These are phyloP conservation scores for Micromussa lordhowensis DNA, from an alignment of 92 coral and sea anemone genomes.

Conservation along the genomic window DNA sequence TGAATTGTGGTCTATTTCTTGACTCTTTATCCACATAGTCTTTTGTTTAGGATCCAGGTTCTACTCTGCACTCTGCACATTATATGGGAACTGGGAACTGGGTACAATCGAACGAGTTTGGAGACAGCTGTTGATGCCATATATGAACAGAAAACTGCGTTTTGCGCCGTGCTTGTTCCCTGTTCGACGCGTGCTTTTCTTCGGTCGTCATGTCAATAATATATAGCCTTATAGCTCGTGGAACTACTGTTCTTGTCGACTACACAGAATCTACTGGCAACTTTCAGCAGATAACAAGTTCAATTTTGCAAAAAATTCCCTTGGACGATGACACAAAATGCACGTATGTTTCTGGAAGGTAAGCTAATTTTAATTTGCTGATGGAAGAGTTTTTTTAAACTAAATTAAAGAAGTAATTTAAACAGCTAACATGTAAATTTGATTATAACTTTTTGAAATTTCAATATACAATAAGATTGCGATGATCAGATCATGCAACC, in stretches of 20 bases:
- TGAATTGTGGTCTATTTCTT: too few species aligned
- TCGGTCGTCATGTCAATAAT: constrained; percentile 78
- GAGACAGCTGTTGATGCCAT: not conserved
- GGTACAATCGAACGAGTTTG: not conserved
- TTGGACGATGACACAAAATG: constrained; percentile 81
- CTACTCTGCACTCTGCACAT: too few species aligned
- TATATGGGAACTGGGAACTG: too few species aligned
- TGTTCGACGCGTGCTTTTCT: not conserved
- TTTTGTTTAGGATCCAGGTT: too few species aligned
- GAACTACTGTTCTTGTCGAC: constrained; percentile 91
- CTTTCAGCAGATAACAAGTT: constrained; percentile 88
- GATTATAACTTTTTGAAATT: not conserved
- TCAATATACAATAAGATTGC: not conserved
- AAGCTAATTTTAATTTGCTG: not conserved
- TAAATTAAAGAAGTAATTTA: not conserved
- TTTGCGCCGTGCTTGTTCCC: not conserved
- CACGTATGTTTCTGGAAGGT: constrained; percentile 97
- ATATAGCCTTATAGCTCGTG: constrained; percentile 90
- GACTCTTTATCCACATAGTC: too few species aligned
- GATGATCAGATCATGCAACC: not conserved
- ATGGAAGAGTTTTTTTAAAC: too few species aligned
- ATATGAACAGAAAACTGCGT: not conserved
- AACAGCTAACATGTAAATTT: not conserved
- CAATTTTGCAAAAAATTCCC: constrained; percentile 92
- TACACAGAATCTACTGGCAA: constrained; percentile 95